These are phyloP conservation scores for Limnephilus rhombicus DNA, from an alignment of 2,888 invertebrate genomes.

Conservation along the genomic window DNA sequence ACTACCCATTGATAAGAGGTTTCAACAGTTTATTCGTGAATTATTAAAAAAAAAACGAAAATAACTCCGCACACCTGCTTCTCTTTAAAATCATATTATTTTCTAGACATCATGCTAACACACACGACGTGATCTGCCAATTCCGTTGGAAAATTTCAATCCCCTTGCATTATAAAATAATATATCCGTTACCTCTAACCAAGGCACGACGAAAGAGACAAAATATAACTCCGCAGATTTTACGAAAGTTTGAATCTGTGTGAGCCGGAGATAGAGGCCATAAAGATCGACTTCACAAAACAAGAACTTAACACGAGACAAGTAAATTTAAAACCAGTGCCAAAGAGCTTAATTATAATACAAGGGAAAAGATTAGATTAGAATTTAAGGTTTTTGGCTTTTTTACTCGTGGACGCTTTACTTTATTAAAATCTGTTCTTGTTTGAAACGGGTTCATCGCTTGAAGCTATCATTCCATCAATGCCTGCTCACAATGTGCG, in stretches of 20 bases:
- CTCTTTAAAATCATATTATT: not conserved
- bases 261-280: slow-evolving; percentile 13
- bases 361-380: not conserved
- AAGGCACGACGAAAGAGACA: slow-evolving; percentile 11
- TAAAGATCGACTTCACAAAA: slow-evolving; percentile 2
- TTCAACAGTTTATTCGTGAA: no score
- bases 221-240: slow-evolving; percentile 7
- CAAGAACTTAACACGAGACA: not conserved
- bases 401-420: not conserved
- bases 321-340: not conserved
- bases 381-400: not conserved
- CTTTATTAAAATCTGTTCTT: not conserved
- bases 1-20: no score
- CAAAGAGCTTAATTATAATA: not conserved
- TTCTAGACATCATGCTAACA: not conserved
- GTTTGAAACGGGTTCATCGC: slow-evolving; percentile 31
- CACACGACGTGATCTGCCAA: not conserved
- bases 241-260: slow-evolving; percentile 7
- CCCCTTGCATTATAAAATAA: not conserved
- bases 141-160: not conserved
- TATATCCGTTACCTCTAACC: not conserved
- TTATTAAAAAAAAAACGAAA: no score
- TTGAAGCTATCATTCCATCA: slow-evolving; percentile 40
- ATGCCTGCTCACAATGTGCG: slow-evolving; percentile 27
- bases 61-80: no score